Percentiles rank a stretch among this genome's conserved stretches.
Evolutionary conservation across 1,140 invertebrate genomes (phyloP).

Genomic region (Drosophila erecta): DNA sequence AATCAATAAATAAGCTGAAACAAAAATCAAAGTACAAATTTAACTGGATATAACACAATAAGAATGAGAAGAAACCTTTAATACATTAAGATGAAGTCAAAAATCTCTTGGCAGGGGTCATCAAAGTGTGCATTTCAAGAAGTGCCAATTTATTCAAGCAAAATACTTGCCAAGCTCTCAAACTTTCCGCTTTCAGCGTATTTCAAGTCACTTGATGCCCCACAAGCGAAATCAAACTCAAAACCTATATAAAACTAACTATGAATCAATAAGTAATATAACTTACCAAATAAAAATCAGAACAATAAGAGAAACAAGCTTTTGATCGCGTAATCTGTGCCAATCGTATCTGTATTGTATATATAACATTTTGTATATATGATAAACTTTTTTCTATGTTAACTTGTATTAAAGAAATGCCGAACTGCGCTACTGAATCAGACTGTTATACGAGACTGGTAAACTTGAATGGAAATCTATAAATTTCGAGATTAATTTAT

Average conservation of each 20-base stretch:
- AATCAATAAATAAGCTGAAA: slow-evolving; percentile 17
- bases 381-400: slow-evolving; percentile 70
- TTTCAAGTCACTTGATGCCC: slow-evolving; percentile 12
- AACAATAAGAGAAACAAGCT: slow-evolving; percentile 23
- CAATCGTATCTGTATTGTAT: slow-evolving; percentile 75
- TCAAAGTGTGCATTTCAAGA: background rate
- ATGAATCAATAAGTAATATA: slow-evolving; percentile 9
- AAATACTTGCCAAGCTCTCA: slow-evolving; percentile 12
- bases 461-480: background rate
- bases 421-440: slow-evolving; percentile 25
- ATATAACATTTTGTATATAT: slow-evolving; percentile 64
- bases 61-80: slow-evolving; percentile 1
- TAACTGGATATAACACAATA: slow-evolving; percentile 11
- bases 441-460: slow-evolving; percentile 19
- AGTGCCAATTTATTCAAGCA: background rate
- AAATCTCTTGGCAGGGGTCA: slow-evolving; percentile 1
- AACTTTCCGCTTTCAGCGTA: slow-evolving; percentile 2
- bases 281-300: slow-evolving; percentile 14
- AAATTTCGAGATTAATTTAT: no score
- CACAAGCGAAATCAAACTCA: background rate
- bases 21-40: slow-evolving; percentile 16
- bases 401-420: slow-evolving; percentile 38
- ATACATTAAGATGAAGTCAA: background rate
- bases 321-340: slow-evolving; percentile 77
- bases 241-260: background rate